Evolutionary conservation across 2,888 invertebrate species (phyloP).

Genomic region (Trichopria drosophilae): DNA sequence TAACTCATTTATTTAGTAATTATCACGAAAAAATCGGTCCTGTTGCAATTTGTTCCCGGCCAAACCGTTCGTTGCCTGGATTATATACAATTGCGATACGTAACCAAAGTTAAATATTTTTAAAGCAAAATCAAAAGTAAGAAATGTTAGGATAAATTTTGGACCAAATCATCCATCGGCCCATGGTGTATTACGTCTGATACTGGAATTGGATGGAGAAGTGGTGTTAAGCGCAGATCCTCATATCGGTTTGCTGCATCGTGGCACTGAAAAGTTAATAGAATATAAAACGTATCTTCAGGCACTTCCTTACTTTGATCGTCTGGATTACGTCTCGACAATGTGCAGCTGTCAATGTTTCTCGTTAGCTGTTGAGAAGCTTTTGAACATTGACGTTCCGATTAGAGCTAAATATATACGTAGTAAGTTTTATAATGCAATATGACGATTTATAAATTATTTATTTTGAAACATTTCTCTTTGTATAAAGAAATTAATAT

Average conservation of each 20-base stretch:
- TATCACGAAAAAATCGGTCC: too few species aligned
- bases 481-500: too few species aligned
- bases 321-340: slow-evolving; percentile 98
- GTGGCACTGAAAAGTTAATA: slow-evolving; percentile 96
- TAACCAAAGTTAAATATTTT: too few species aligned
- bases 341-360: slow-evolving; percentile 99
- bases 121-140: too few species aligned
- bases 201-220: slow-evolving; percentile 86
- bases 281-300: slow-evolving; percentile 98
- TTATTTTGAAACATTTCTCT: too few species aligned
- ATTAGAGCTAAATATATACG: slow-evolving; percentile 92
- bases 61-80: too few species aligned
- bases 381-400: slow-evolving; percentile 94
- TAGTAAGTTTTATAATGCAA: slow-evolving; percentile 65
- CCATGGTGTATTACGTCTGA: slow-evolving; percentile 85
- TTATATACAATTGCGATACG: too few species aligned
- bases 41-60: too few species aligned
- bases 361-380: slow-evolving; percentile 92
- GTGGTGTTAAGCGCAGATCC: slow-evolving; percentile 90
- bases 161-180: slow-evolving; percentile 95
- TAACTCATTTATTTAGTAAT: too few species aligned
- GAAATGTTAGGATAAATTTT: slow-evolving; percentile 85
- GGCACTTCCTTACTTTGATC: slow-evolving; percentile 96
- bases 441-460: too few species aligned
- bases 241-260: slow-evolving; percentile 94